These are phyloP conservation scores for Pachyseris speciosa DNA, from an alignment of 64 coral and sea anemone genomes.

Conservation along the genomic window DNA sequence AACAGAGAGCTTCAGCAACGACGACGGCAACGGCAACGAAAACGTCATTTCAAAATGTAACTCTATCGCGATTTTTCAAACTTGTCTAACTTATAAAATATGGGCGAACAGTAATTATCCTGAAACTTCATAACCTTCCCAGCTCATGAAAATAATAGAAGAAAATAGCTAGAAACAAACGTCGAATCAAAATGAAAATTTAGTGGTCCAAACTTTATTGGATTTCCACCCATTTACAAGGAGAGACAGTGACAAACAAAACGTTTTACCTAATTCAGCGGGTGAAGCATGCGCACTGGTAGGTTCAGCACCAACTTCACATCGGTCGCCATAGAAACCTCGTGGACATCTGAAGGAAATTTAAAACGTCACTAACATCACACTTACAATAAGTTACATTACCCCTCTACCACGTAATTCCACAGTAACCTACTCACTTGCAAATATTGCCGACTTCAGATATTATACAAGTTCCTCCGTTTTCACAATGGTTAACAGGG, in stretches of 20 bases:
- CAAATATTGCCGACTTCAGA: constrained; percentile 25
- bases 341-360: constrained; percentile 19
- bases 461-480: constrained; percentile 42
- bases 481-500: constrained; percentile 38
- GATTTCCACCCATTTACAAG: too few species aligned
- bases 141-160: too few species aligned
- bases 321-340: constrained; percentile 30
- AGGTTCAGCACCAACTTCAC: not conserved
- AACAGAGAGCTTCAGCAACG: not conserved
- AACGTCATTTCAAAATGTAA: too few species aligned
- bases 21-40: not conserved
- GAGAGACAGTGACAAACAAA: too few species aligned
- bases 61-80: too few species aligned
- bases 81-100: too few species aligned
- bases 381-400: not conserved
- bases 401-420: not conserved
- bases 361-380: not conserved
- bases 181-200: too few species aligned
- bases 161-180: too few species aligned
- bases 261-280: not conserved
- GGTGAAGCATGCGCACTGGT: not conserved
- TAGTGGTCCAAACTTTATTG: too few species aligned
- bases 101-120: too few species aligned
- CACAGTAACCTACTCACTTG: not conserved
- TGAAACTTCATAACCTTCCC: too few species aligned